Conservation (phyloP, 2,797 vertebrate genomes). For the Catostomus latipinnis region DNA sequence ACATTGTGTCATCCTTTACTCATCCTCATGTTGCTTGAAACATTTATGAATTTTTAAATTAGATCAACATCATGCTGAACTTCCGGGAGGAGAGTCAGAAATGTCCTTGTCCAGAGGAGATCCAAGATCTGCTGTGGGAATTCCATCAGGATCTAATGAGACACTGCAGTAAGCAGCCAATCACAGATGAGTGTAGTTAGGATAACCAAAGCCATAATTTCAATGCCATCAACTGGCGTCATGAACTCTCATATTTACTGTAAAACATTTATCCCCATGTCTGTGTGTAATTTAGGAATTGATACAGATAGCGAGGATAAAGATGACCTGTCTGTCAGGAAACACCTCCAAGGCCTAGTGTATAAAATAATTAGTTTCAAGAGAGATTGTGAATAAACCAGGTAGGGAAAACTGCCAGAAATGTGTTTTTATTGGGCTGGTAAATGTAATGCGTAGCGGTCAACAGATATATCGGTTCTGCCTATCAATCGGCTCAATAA, state of each 20-base stretch:
- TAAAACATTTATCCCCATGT: not conserved
- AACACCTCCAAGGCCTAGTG: slow-evolving; percentile 81
- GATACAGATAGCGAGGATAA: slow-evolving; percentile 82
- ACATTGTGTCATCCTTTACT: too few species aligned
- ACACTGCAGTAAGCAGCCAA: slow-evolving; percentile 85
- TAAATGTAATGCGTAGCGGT: too few species aligned
- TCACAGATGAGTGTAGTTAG: not conserved
- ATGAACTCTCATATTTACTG: not conserved
- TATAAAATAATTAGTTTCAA: slow-evolving; percentile 82
- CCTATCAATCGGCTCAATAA: too few species aligned
- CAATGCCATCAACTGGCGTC: not conserved
- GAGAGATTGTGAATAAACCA: slow-evolving; percentile 74
- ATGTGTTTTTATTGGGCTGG: too few species aligned
- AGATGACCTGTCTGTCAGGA: slow-evolving; percentile 81
- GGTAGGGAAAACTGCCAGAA: slow-evolving; percentile 70
- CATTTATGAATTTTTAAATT: slow-evolving; percentile 1
- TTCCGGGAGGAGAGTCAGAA: slow-evolving; percentile 83
- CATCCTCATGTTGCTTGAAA: too few species aligned
- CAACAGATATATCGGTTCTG: too few species aligned
- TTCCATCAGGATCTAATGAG: slow-evolving; percentile 89
- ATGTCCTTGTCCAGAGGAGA: slow-evolving; percentile 88
- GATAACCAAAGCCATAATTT: not conserved
- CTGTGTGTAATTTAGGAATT: slow-evolving; percentile 77
- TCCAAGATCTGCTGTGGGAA: slow-evolving; percentile 85
- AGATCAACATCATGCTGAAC: slow-evolving; percentile 95